Conservation (phyloP, 1,140 invertebrate genomes). For the Neomicropteryx cornuta region DNA sequence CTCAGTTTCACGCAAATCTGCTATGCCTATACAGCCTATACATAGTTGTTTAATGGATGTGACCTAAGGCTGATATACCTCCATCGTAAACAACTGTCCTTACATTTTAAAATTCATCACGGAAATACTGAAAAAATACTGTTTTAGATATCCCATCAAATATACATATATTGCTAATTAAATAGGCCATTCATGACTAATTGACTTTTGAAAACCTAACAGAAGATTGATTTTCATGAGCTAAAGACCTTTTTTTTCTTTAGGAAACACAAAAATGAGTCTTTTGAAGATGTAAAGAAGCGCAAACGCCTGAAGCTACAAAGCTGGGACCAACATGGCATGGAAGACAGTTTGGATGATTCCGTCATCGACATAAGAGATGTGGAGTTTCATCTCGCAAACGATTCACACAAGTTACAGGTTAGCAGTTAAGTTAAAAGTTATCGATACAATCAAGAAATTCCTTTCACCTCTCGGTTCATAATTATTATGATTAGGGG, state of each 20-base stretch:
- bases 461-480: too few species aligned
- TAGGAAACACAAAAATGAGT: slow-evolving; percentile 40
- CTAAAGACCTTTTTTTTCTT: slow-evolving; percentile 8
- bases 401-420: slow-evolving; percentile 56
- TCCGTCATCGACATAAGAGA: slow-evolving; percentile 74
- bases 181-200: too few species aligned
- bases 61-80: too few species aligned
- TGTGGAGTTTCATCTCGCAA: slow-evolving; percentile 77
- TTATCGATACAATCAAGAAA: too few species aligned
- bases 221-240: slow-evolving; percentile 25
- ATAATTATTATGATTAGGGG: too few species aligned
- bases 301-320: slow-evolving; percentile 62
- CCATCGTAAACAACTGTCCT: too few species aligned
- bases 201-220: too few species aligned
- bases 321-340: slow-evolving; percentile 36
- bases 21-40: too few species aligned
- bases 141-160: not conserved
- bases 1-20: too few species aligned
- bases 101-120: too few species aligned
- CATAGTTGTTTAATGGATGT: too few species aligned
- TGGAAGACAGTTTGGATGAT: slow-evolving; percentile 45
- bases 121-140: not conserved
- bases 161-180: too few species aligned
- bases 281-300: slow-evolving; percentile 52
- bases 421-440: slow-evolving; percentile 20